Base-by-base conservation (phyloP, 2,113 vertebrate species). In the Myocastor coypus region DNA sequence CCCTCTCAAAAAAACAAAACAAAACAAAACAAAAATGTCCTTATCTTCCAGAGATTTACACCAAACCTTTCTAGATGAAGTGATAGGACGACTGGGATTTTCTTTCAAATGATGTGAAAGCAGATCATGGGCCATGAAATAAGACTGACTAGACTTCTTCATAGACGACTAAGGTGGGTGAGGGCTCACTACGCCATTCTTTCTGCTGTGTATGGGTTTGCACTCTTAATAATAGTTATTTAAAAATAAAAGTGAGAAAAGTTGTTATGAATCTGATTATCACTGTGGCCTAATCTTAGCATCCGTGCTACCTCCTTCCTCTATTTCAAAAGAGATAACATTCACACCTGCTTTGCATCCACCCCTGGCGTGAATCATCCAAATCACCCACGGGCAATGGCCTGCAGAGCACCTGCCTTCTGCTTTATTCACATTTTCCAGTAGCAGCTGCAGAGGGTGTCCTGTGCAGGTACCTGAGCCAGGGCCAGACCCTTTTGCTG, bases 221-320 rank as follows among this genome's bases (percentile, higher is more conserved):
- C 4, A 46, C 13, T 81, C 80, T 52, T 22, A 81, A 30, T 77
- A 59, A 32, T 83, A 69, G 73, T 46, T 28, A 77, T 26, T 83
- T 26, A 30, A 94, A 94, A 90, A 42, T 40, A 7, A 81, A 87
- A 91, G 22, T 82, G 59, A 34, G 64, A 64, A 85, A 87, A 32
- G 22, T n/a, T 89, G 17, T 80, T 81, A 80, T 59, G 64, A 80
- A 66, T 40, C 63, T 50, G 46, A 83, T 42, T 24, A 73, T 20
- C 42, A 68, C 37, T 85, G 50, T 28, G 37, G 22, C 52, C 11
- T 64, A 40, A 82, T 46, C 61, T 78, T 66, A 34, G 20, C 30
- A 73, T 73, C 22, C 63, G 90, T 7, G 40, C 19, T 55, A 16
- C 30, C 40, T 82, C 42, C 28, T 71, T 50, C 66, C 64, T 91